Conservation (phyloP, 2,888 invertebrate genomes). For the Plutella xylostella region DNA sequence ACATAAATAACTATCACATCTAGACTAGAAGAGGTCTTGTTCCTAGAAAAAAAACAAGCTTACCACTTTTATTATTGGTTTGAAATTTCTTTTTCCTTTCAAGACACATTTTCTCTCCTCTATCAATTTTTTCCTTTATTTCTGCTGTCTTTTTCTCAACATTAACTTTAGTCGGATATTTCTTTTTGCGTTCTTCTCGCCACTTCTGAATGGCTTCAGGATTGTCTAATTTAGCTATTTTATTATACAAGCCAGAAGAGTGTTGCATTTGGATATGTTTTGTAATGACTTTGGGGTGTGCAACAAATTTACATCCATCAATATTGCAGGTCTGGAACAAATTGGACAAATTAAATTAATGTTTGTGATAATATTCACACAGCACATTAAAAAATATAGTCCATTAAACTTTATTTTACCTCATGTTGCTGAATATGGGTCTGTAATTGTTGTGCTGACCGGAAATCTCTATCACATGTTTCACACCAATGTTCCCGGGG, state of each 20-base stretch:
- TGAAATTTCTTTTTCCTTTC: too few relatives aligned
- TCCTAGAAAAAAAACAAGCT: too few relatives aligned
- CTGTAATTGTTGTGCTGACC: constrained; percentile 66
- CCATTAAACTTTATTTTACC: constrained; percentile 35
- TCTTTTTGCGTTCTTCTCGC: constrained; percentile 83
- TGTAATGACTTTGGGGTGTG: constrained; percentile 82
- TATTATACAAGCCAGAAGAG: constrained; percentile 82
- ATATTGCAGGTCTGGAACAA: constrained; percentile 75
- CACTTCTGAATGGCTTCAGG: constrained; percentile 88
- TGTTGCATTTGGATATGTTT: constrained; percentile 88
- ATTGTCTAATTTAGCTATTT: constrained; percentile 79
- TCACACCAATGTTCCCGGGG: constrained; percentile 72
- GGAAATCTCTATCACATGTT: constrained; percentile 84
- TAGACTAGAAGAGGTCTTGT: too few relatives aligned
- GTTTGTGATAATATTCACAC: too few relatives aligned
- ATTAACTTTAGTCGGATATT: constrained; percentile 80
- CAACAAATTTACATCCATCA: constrained; percentile 84
- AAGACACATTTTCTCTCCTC: constrained; percentile 79
- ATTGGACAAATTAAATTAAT: background rate
- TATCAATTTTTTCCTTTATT: constrained; percentile 73
- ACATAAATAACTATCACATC: too few relatives aligned
- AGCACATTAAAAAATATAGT: too few relatives aligned
- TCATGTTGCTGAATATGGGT: constrained; percentile 81
- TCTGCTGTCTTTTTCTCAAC: constrained; percentile 73
- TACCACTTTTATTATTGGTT: constrained; percentile 26